Conservation (phyloP, 2,888 invertebrate genomes). For the Diplazon laetatorius region DNA sequence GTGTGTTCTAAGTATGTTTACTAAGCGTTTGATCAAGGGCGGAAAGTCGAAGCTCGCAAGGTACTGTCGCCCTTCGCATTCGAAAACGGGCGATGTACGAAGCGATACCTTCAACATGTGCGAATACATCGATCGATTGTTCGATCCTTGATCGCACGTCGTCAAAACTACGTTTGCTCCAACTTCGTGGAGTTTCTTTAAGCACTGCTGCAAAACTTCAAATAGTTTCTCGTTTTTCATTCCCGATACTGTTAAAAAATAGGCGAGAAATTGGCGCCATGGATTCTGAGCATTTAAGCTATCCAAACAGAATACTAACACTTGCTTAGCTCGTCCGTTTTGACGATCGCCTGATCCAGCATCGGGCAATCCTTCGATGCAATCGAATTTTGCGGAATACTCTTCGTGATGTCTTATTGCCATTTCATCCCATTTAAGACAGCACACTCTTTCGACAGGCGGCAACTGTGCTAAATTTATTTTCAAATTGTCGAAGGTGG, state of each 20-base stretch:
- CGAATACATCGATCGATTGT: slow-evolving; percentile 6
- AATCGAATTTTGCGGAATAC: slow-evolving; percentile 43
- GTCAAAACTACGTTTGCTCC: slow-evolving; percentile 29
- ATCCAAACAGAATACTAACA: slow-evolving; percentile 55
- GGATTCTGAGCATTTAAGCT: slow-evolving; percentile 55
- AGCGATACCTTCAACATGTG: neutral
- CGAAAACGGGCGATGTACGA: slow-evolving; percentile 6
- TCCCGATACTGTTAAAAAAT: slow-evolving; percentile 46
- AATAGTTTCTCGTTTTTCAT: neutral
- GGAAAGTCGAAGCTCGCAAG: slow-evolving; percentile 49
- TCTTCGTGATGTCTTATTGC: slow-evolving; percentile 38
- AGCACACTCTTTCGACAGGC: slow-evolving; percentile 38
- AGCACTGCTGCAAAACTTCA: neutral
- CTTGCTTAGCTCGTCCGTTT: slow-evolving; percentile 40
- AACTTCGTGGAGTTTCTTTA: slow-evolving; percentile 1
- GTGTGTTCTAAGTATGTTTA: slow-evolving; percentile 29
- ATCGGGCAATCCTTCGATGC: slow-evolving; percentile 60
- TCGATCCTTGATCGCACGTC: slow-evolving; percentile 46
- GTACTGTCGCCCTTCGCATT: slow-evolving; percentile 6
- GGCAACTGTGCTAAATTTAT: slow-evolving; percentile 16
- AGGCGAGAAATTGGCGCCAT: slow-evolving; percentile 58
- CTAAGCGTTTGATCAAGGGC: slow-evolving; percentile 56
- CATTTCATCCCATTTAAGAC: slow-evolving; percentile 55
- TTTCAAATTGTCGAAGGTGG: slow-evolving; percentile 30
- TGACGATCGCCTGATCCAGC: slow-evolving; percentile 48